Percentiles rank a stretch among this genome's conserved stretches.
Conservation (phyloP, 2,888 invertebrate genomes). For the Diadegma fenestrale region DNA sequence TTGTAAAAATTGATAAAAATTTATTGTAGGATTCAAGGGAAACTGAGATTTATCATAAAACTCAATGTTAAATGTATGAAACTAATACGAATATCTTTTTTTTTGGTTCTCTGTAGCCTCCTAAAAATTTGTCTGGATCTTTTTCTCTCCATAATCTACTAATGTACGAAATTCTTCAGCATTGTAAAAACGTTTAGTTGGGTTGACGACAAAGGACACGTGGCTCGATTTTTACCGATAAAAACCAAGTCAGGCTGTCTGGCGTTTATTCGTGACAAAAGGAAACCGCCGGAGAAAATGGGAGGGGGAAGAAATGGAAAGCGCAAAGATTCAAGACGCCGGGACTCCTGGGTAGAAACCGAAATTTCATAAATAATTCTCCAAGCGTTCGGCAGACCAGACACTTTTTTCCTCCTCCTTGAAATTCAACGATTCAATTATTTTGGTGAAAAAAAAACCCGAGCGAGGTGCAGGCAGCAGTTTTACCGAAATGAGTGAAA, state of each 20-base stretch:
- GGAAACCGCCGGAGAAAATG: constrained; percentile 45
- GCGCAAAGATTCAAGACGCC: constrained; percentile 61
- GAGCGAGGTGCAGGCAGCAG: not conserved
- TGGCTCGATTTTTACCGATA: not conserved
- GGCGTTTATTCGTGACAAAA: constrained; percentile 19
- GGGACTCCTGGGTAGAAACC: constrained; percentile 77
- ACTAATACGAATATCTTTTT: too few relatives aligned
- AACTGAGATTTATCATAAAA: too few relatives aligned
- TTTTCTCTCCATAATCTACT: too few relatives aligned
- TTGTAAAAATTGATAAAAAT: too few relatives aligned
- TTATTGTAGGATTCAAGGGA: too few relatives aligned
- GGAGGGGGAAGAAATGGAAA: constrained; percentile 71
- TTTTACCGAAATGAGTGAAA: not conserved
- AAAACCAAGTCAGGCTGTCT: not conserved
- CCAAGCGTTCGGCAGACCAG: constrained; percentile 66
- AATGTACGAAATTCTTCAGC: too few relatives aligned
- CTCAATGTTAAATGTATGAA: too few relatives aligned
- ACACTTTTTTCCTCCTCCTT: constrained; percentile 59
- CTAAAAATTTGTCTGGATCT: too few relatives aligned
- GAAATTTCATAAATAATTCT: constrained; percentile 79
- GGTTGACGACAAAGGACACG: not conserved
- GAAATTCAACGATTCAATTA: constrained; percentile 39
- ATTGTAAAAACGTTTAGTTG: not conserved
- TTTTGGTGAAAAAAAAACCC: not conserved
- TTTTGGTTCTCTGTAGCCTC: too few relatives aligned